Percentiles rank a stretch among this genome's conserved stretches.
Evolutionary conservation across 1,140 invertebrate species (phyloP).

Genomic region (Saccostrea echinata): DNA sequence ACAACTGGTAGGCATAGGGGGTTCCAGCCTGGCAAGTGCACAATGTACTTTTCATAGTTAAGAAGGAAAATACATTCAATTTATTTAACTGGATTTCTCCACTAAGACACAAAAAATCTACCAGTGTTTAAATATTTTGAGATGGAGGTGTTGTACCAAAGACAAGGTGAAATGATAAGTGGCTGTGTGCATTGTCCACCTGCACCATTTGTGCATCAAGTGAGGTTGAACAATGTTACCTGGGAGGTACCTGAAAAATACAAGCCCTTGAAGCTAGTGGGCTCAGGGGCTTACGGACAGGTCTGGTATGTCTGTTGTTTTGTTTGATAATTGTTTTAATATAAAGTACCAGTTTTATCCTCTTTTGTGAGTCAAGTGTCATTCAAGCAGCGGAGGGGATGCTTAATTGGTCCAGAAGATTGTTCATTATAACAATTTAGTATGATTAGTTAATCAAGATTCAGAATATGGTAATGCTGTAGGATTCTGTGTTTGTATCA

Average conservation of each 20-base stretch:
- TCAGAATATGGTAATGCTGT: no score
- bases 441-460: no score
- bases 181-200: slow-evolving; percentile 2
- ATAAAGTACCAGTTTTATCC: no score
- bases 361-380: no score
- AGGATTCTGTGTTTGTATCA: no score
- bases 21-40: background rate
- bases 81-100: no score
- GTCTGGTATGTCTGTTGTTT: slow-evolving; percentile 90
- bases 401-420: no score
- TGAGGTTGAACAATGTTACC: slow-evolving; percentile 97
- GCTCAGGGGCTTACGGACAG: slow-evolving; percentile 98
- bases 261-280: slow-evolving; percentile 93
- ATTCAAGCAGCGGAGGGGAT: no score
- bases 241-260: slow-evolving; percentile 97
- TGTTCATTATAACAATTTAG: no score
- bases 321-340: background rate
- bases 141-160: background rate
- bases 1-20: background rate
- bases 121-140: background rate
- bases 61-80: background rate
- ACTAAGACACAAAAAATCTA: no score
- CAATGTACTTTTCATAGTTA: background rate
- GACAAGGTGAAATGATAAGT: background rate
- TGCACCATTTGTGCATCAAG: slow-evolving; percentile 66